A percentile compares a stretch with the other conserved stretches of the same genome.
Evolutionary conservation across 2,888 invertebrate species (phyloP).

Genomic region (Coecobrya sp.): DNA sequence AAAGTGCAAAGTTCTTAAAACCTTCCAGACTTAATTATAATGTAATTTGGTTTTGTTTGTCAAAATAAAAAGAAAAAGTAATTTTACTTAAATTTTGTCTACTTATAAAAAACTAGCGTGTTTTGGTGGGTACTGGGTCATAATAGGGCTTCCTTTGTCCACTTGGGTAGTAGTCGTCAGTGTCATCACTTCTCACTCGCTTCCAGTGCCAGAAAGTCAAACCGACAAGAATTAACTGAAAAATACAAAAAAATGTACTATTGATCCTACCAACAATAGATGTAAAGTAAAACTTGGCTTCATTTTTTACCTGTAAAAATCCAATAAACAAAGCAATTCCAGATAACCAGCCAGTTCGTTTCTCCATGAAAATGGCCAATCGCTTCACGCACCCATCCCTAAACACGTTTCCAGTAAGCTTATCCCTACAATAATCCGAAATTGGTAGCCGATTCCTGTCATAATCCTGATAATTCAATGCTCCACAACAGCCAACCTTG

Average conservation of each 20-base stretch:
- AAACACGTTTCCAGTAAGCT: slow-evolving; percentile 96
- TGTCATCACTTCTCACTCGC: slow-evolving; percentile 60
- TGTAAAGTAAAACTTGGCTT: neutral
- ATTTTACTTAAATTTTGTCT: slow-evolving; percentile 4
- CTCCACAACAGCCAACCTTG: slow-evolving; percentile 96
- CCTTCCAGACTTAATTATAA: neutral
- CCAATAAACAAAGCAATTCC: slow-evolving; percentile 93
- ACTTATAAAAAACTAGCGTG: slow-evolving; percentile 35
- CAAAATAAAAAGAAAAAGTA: neutral
- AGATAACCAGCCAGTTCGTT: slow-evolving; percentile 94
- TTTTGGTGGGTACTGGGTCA: slow-evolving; percentile 66
- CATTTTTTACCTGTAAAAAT: slow-evolving; percentile 91
- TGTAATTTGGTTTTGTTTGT: neutral
- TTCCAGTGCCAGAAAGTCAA: slow-evolving; percentile 81
- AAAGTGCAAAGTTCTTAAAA: neutral
- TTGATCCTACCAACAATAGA: neutral
- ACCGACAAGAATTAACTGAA: slow-evolving; percentile 77
- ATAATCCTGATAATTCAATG: slow-evolving; percentile 95
- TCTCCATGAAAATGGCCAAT: slow-evolving; percentile 95
- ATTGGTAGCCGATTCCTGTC: slow-evolving; percentile 92
- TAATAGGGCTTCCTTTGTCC: slow-evolving; percentile 66
- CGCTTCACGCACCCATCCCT: slow-evolving; percentile 96
- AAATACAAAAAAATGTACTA: neutral
- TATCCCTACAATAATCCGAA: slow-evolving; percentile 94
- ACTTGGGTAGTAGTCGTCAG: neutral